Base-by-base conservation (phyloP, 2,888 invertebrate species). In the Zygothrica quintamaculata region DNA sequence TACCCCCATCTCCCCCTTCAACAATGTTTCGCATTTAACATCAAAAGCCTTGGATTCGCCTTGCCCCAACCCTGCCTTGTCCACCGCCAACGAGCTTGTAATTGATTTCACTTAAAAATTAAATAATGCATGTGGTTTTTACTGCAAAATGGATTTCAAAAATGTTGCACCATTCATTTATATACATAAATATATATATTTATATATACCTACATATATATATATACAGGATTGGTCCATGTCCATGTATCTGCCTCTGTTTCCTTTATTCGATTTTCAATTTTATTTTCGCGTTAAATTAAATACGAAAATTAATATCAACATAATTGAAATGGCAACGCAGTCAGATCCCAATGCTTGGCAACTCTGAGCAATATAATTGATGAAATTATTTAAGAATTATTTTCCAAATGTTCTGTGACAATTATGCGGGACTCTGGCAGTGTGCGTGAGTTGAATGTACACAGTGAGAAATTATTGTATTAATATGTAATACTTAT, bases 301-400 rank as follows among this genome's bases (percentile, higher is more conserved):
- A 82, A 82, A 88, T 82, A 82, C 88, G 82, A 82, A 82, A 88
- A 82, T 82, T 84, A 88, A 88, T 82, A 84, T 88, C 74, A 87
- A 86, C 82, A 88, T 82, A 82, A 88, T 80, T 80, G 80, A 85
- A 87, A 85, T 66, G 84, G 84, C 86, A 80, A 62, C 58, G 46
- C 22, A 34, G 11, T 16, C 39, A 15, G 22, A 29, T 16, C 18
- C 47, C 31, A 34, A 13, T 26, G 37, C 40, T 42, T 40, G 42
- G 43, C 71, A 77, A 22, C 18, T 76, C 70, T 81, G 66, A 74
- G 61, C 56, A 57, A 52, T 64, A 68, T 80, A 80, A 80, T 87
- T 80, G 84, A 80, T 80, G 76, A 87, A 80, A 80, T 87, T 80
- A 82, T 87, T 85, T 78, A 82, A 67, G 86, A 87, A 87, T 85